Base-by-base conservation (phyloP, 2,797 vertebrate species). In the Hydrolagus colliei region DNA sequence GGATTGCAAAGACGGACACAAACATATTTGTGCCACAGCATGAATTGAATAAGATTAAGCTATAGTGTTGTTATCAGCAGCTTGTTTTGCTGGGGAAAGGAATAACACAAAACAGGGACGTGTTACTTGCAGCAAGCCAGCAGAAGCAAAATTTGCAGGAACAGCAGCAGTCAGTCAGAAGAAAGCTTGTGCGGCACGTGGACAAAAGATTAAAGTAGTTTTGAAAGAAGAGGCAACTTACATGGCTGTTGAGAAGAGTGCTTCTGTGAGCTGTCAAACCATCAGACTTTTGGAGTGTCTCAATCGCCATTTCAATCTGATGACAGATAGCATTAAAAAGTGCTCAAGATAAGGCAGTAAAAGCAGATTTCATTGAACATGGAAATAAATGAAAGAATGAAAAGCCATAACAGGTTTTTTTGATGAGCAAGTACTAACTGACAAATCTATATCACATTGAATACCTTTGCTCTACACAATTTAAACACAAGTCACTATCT, bases 231-330 rank as follows among this genome's bases (percentile, higher is more conserved):
- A 93, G 92, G 91, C 93, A 93, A 95, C 94, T 95, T 95, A 95
- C 94, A 95, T 95, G 94, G 92, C 94, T 95, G 94, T 95, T 95
- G 93, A 95, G 94, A 91, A 95, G 94, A 93, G 94, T 94, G 91
- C 94, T 95, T 92, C 94, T 94, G 94, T 95, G 94, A 95, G 93
- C 94, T 78, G 94, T 94, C 84, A 95, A 93, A 94, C 94, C 94
- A 93, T 95, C 94, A 94, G 94, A 95, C 93, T 95, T 95, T 95
- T 95, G 94, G 88, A 95, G 94, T 90, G 94, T 95, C 93, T 95
- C 94, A 94, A 95, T 95, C 93, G 94, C 94, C 94, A 95, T 95
- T 94, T 95, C 94, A 94, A 95, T 95, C 94, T 95, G 93, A 95
- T 95, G 94, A 95, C 94, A 95, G 92, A 95, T 93, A 93, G 94